Base-by-base conservation (phyloP, 2,888 invertebrate genomes). In the Tetanocera ferruginea region DNA sequence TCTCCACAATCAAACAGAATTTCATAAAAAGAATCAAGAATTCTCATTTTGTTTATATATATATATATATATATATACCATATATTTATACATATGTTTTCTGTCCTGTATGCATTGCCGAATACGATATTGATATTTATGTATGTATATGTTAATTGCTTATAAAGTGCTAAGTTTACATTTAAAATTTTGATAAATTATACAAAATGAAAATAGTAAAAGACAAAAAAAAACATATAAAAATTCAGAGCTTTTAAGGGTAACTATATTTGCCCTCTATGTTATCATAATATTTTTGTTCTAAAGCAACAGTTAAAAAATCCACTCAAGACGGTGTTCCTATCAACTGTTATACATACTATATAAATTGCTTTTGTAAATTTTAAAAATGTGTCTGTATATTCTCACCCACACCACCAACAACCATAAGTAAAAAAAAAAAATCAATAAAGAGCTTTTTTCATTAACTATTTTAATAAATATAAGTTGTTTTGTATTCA, bases 111-210 rank as follows among this genome's bases (percentile, higher is more conserved):
- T 60, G 43, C 73, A 72, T 76, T 37, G 17, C 25, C 25, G 23
- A 19, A 23, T n/a, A n/a, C 3, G 5, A 11, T 43, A 23, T 76
- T 52, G 66, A 37, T 17, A 62, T 60, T 19, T n/a, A 64, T 19
- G 2, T 69, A 43, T 76, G 19, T 76, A 34, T 74, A 60, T 71
- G 52, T 51, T 25, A 64, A 70, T 62, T 64, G 79, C 77, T 77
- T 79, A 17, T 62, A 25, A 79, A 79, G n/a, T n/a, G 69, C 76
- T 76, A 79, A n/a, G 70, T 51, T 34, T 76, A 70, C 34, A 37
- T 73, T 57, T 67, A 37, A 67, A 57, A 28, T 71, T 62, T 79
- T 70, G 25, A 52, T 74, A 64, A 55, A 73, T 37, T 60, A n/a
- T 23, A 57, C 14, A 57, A 11, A 11, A 51, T 60, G 57, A 60